phyloP scores from a whole-genome alignment of 2,797 vertebrate genomes.

The Pygocentrus nattereri region DNA sequence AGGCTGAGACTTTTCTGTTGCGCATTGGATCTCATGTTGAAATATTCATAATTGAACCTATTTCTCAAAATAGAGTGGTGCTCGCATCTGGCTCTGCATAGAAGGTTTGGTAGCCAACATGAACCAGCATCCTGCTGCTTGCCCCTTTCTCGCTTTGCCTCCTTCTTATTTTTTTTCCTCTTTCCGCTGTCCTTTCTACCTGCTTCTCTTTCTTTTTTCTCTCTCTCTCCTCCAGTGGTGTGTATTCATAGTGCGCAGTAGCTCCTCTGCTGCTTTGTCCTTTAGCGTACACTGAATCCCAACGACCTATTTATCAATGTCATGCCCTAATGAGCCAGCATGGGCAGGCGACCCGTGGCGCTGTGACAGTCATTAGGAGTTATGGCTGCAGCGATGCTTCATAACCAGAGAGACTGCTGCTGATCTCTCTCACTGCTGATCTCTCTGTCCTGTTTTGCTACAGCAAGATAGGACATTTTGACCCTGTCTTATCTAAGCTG shows the following conservation, averaged over 20 bases:
- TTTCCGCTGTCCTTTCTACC: constrained; percentile 3
- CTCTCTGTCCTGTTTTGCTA: neutral
- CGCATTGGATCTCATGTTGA: constrained; percentile 38
- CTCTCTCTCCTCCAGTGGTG: constrained; percentile 17
- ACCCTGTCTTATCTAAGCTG: neutral
- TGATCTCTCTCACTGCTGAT: constrained; percentile 25
- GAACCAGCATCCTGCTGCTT: constrained; percentile 41
- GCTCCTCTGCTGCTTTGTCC: constrained; percentile 48
- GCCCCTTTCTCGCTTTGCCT: constrained; percentile 4
- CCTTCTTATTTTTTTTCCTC: constrained; percentile 2
- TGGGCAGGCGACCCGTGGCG: constrained; percentile 42
- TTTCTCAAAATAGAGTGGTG: constrained; percentile 46
- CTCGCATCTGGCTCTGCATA: constrained; percentile 23
- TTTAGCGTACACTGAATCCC: constrained; percentile 58
- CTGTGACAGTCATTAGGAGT: constrained; percentile 56
- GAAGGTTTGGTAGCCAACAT: constrained; percentile 21
- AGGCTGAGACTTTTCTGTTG: constrained; percentile 15
- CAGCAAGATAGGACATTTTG: constrained; percentile 3
- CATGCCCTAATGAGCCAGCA: constrained; percentile 54
- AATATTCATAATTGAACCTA: constrained; percentile 54
- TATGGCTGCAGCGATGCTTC: constrained; percentile 49
- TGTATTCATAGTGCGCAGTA: neutral
- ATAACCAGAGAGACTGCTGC: constrained; percentile 35
- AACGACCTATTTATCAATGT: constrained; percentile 63
- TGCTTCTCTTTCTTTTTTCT: neutral